Percentiles rank a stretch among this genome's conserved stretches.
Evolutionary conservation across 2,888 invertebrate species (phyloP).

Genomic region (Mimachlamys varia): DNA sequence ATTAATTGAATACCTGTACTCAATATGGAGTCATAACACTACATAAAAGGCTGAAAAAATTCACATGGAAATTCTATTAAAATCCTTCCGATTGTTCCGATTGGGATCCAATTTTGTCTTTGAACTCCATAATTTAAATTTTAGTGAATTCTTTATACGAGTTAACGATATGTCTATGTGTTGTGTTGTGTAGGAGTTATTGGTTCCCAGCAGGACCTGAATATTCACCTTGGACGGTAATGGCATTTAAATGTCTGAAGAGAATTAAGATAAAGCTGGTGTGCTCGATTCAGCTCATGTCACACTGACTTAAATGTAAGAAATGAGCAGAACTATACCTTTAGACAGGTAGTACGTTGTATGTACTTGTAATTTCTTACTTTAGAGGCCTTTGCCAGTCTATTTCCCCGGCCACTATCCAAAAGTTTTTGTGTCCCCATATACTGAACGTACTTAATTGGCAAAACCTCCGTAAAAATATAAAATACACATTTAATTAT

Average conservation of each 20-base stretch:
- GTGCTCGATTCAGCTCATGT: slow-evolving; percentile 5
- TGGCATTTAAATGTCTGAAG: neutral
- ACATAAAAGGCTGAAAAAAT: neutral
- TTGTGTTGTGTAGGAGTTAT: neutral
- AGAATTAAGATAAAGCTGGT: neutral
- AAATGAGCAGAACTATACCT: too few relatives aligned
- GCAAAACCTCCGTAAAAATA: too few relatives aligned
- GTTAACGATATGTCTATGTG: neutral
- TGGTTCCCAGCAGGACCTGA: neutral
- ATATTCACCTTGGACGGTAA: neutral
- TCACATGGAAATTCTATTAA: neutral
- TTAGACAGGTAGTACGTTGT: too few relatives aligned
- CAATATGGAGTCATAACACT: neutral
- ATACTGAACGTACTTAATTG: too few relatives aligned
- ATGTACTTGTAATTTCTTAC: too few relatives aligned
- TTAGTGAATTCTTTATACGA: neutral
- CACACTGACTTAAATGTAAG: neutral
- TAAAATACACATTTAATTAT: too few relatives aligned
- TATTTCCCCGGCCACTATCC: too few relatives aligned
- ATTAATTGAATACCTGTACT: slow-evolving; percentile 18
- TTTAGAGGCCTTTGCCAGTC: too few relatives aligned
- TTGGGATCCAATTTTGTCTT: neutral
- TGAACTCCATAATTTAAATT: neutral
- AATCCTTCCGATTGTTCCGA: neutral
- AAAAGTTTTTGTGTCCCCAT: too few relatives aligned